These are phyloP conservation scores for Hymenochirus boettgeri DNA, from an alignment of 2,113 vertebrate species.

Conservation along the genomic window DNA sequence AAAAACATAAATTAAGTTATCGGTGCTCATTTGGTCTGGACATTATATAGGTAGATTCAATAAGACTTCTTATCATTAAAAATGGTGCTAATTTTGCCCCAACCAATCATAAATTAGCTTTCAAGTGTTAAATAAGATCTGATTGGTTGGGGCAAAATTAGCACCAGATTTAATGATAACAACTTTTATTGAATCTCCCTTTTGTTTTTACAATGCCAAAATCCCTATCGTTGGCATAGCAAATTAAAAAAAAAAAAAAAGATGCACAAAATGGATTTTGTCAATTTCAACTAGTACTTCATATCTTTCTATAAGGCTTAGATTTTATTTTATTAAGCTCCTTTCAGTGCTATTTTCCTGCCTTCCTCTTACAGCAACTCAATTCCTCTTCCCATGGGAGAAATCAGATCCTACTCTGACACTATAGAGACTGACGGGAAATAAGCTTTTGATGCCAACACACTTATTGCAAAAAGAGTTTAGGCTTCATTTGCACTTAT, in stretches of 20 bases:
- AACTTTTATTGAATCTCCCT: too few species aligned
- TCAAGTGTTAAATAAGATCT: too few species aligned
- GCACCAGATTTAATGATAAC: too few species aligned
- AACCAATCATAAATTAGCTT: too few species aligned
- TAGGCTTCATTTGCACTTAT: conserved; percentile 35
- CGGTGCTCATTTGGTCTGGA: conserved; percentile 11
- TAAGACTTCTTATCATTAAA: too few species aligned
- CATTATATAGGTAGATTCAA: too few species aligned
- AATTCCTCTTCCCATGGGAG: conserved; percentile 33
- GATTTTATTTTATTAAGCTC: conserved; percentile 14
- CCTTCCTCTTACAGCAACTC: conserved; percentile 4
- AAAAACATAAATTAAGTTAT: conserved; percentile 36
- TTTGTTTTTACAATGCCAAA: conserved; percentile 22
- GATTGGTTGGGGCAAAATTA: too few species aligned
- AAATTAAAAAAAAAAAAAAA: conserved; percentile 42
- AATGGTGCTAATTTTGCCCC: too few species aligned
- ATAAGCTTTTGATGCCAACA: conserved; percentile 28
- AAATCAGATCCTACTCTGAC: conserved; percentile 38
- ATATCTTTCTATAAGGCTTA: conserved; percentile 21
- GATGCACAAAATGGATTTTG: conserved; percentile 35
- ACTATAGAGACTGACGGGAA: conserved; percentile 37
- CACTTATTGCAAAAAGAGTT: conserved; percentile 18
- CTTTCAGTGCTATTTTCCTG: conserved; percentile 5
- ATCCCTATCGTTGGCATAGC: conserved; percentile 21
- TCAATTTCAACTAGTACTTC: conserved; percentile 28